Conservation (phyloP, 2,797 vertebrate genomes). For the Picus viridis region DNA sequence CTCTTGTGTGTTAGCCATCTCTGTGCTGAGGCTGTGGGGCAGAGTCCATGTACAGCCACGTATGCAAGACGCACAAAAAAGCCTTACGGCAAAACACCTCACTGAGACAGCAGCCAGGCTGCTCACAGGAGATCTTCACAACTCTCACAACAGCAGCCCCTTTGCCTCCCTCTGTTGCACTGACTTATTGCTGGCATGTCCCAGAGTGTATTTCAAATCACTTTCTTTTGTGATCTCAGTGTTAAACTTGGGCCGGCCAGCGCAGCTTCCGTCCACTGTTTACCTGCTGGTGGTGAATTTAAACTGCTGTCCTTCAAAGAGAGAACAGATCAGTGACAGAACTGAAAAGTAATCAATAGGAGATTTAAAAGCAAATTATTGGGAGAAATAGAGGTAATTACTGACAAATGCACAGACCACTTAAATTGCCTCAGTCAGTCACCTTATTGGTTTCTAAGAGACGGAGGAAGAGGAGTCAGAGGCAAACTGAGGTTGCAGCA, state of each 20-base stretch:
- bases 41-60: not conserved
- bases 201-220: not conserved
- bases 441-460: constrained; percentile 23
- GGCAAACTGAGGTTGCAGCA: constrained; percentile 6
- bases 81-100: not conserved
- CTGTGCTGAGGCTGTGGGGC: rapidly evolving
- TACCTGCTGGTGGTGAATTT: not conserved
- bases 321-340: not conserved
- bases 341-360: not conserved
- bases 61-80: not conserved
- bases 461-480: not conserved
- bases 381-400: not conserved
- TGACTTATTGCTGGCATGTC: not conserved
- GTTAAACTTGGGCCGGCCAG: not conserved
- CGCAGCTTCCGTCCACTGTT: not conserved
- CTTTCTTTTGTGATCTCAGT: not conserved
- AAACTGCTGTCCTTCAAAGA: not conserved
- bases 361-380: constrained; percentile 26
- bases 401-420: not conserved
- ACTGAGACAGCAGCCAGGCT: not conserved
- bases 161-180: not conserved
- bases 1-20: not conserved
- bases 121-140: not conserved
- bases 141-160: not conserved
- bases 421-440: not conserved